Evolutionary conservation across 2,113 vertebrate genomes (phyloP).

Genomic region (Sinocyclocheilus anshuiensis): DNA sequence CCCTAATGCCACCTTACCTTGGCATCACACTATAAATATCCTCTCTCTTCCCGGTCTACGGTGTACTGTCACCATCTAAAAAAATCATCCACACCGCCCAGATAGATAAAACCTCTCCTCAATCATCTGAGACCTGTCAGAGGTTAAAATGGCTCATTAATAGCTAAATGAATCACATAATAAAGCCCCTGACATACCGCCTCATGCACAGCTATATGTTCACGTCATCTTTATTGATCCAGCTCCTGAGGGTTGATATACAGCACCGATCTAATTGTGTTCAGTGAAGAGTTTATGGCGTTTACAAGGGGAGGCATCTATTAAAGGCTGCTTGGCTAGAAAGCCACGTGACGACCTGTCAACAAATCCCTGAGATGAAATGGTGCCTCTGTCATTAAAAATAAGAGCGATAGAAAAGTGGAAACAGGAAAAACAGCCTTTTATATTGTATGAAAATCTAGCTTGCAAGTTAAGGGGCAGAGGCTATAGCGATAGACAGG

Average conservation of each 20-base stretch:
- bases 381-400: conserved; percentile 59
- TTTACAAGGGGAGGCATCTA: conserved; percentile 67
- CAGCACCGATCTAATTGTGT: conserved; percentile 71
- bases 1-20: neutral
- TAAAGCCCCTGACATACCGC: conserved; percentile 62
- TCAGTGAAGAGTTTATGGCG: conserved; percentile 70
- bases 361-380: conserved; percentile 48
- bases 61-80: conserved; percentile 44
- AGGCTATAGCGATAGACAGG: neutral
- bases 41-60: neutral
- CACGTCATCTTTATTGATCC: conserved; percentile 74
- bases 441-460: conserved; percentile 4
- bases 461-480: neutral
- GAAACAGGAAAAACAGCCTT: conserved; percentile 47
- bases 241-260: conserved; percentile 70
- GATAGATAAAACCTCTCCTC: conserved; percentile 65
- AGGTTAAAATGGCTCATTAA: conserved; percentile 76
- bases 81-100: conserved; percentile 42
- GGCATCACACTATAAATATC: neutral
- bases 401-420: conserved; percentile 51
- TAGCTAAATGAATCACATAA: conserved; percentile 75
- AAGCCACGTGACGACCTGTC: conserved; percentile 58
- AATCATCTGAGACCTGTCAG: conserved; percentile 65
- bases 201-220: conserved; percentile 58
- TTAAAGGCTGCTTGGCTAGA: conserved; percentile 57